Conservation (phyloP, 2,113 vertebrate species). For the Mobula birostris region DNA sequence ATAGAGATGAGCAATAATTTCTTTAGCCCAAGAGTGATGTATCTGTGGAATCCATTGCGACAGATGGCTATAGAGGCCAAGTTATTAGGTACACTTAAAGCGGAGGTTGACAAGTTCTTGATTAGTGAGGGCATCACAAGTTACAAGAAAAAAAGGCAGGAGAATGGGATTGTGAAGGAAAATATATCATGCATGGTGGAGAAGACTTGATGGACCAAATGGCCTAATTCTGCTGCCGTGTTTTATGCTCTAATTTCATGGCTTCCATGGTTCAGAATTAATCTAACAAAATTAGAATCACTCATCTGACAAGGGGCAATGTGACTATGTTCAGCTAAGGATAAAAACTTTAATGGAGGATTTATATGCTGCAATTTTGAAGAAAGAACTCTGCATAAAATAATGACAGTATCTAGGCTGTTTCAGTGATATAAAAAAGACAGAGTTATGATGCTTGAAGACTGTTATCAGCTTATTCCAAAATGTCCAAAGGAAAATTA, state of each 20-base stretch:
- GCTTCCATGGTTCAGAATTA: not conserved
- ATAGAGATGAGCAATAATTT: no score
- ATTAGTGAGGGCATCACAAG: no score
- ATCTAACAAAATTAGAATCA: not conserved
- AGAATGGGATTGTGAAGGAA: no score
- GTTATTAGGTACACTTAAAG: no score
- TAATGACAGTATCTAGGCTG: not conserved
- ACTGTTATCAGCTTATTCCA: not conserved
- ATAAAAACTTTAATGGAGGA: conserved; percentile 26
- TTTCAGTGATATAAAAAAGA: not conserved
- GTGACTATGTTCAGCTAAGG: not conserved
- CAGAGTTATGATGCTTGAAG: not conserved
- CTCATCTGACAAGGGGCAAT: not conserved
- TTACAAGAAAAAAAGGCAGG: no score
- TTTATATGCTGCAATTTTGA: not conserved
- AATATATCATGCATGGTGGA: no score
- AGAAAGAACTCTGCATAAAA: not conserved
- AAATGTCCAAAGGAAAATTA: not conserved
- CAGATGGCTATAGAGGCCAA: no score
- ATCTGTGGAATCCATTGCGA: no score
- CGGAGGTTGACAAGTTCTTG: no score
- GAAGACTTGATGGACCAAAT: no score
- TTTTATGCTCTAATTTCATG: not conserved
- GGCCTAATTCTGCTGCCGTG: no score
- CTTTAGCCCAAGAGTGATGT: no score